Conservation (phyloP, 1,140 invertebrate species). For the Drosophila grimshawi region DNA sequence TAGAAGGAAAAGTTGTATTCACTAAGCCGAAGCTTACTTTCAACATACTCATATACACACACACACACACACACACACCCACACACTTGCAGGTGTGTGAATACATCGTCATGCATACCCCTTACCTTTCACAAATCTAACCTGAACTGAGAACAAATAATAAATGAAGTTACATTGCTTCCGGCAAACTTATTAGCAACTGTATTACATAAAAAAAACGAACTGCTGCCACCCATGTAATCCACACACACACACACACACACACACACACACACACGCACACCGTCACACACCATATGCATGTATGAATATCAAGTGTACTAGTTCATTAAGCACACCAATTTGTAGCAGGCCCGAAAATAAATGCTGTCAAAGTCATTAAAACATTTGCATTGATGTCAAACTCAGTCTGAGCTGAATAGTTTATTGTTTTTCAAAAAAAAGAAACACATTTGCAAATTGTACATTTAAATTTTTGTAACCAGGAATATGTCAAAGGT, state of each 20-base stretch:
- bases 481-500: background rate
- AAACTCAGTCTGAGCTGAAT: background rate
- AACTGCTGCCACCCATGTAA: too few relatives aligned
- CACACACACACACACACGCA: too few relatives aligned
- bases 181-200: slow-evolving; percentile 27
- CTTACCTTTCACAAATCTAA: background rate
- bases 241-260: too few relatives aligned
- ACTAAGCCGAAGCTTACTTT: slow-evolving; percentile 23
- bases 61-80: slow-evolving; percentile 1
- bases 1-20: slow-evolving; percentile 33
- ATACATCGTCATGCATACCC: background rate
- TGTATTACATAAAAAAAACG: slow-evolving; percentile 10
- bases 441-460: background rate
- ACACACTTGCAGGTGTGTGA: background rate
- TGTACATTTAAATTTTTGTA: background rate
- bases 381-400: background rate
- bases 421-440: background rate
- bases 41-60: background rate
- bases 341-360: background rate
- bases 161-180: slow-evolving; percentile 40
- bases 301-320: background rate
- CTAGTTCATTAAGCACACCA: background rate
- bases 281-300: too few relatives aligned
- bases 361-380: background rate
- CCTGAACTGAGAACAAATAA: slow-evolving; percentile 7